Conservation (phyloP, 2,113 vertebrate species). For the Gopherus flavomarginatus region DNA sequence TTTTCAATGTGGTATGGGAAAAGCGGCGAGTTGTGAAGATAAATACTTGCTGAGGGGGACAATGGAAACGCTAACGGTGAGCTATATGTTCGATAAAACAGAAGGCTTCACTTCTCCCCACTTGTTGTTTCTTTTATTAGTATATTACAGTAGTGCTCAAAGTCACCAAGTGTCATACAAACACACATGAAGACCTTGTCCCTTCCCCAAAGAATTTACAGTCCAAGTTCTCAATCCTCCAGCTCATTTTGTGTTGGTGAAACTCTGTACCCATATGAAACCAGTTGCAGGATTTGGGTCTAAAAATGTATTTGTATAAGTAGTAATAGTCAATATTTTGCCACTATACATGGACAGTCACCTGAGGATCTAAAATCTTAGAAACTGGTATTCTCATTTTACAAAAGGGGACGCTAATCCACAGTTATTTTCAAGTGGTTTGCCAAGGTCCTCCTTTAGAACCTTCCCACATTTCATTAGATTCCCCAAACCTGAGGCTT, state of each 20-base stretch:
- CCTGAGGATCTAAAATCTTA: neutral
- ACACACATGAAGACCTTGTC: fast-evolving
- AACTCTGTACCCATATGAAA: neutral
- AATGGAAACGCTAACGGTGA: neutral
- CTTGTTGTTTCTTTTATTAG: neutral
- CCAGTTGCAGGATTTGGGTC: neutral
- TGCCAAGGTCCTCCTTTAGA: neutral
- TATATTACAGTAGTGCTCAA: neutral
- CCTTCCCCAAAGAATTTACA: neutral
- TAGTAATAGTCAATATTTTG: neutral
- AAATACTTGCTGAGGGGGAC: neutral
- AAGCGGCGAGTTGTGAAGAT: neutral
- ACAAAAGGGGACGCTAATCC: neutral
- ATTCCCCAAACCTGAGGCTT: neutral
- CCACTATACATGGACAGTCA: neutral
- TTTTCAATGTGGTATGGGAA: neutral
- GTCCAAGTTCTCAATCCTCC: neutral
- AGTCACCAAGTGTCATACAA: neutral
- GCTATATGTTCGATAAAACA: neutral
- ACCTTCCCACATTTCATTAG: fast-evolving
- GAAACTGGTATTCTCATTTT: neutral
- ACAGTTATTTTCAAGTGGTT: neutral
- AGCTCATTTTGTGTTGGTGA: neutral
- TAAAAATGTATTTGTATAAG: neutral
- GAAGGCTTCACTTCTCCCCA: neutral